Base-by-base conservation (phyloP, 2,888 invertebrate genomes). In the Melikaiella ostensackeni region DNA sequence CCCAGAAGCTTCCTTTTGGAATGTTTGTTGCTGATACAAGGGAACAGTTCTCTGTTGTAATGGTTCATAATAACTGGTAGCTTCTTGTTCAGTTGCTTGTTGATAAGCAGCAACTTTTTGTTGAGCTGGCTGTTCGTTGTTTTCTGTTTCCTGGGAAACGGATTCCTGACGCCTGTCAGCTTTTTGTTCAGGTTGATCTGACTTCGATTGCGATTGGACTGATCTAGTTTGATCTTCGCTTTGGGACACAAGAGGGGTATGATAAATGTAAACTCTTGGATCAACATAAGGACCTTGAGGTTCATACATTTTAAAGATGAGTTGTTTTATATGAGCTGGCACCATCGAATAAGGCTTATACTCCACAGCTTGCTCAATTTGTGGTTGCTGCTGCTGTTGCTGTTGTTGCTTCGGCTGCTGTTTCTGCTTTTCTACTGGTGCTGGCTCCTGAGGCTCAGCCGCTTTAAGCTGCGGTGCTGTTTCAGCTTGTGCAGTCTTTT, bases 231-330 rank as follows among this genome's bases (percentile, higher is more conserved):
- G 16, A 21, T 59, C 64, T 13, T 70, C 70, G 70, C n/a, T 55
- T 61, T 19, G 16, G 3, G 24, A 24, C 13, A 64, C 73, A 21
- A 24, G 13, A n/a, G 70, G 59, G 8, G 83, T 76, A 21, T 82
- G 80, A 66, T 91, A 89, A 11, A 89, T 77, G 79, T 88, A 88
- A 0, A 88, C 87, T 0, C 87, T 76, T 0, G 88, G 90, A 62
- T 91, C 89, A 8, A 88, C 86, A 78, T 90, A 89, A 5, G 89
- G 85, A 21, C 79, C 81, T 55, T 89, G 88, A 0, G 88, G 85
- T 42, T 86, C 84, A 77, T 88, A 89, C 70, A 83, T 83, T 8
- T 88, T 82, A 11, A 81, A 74, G 13, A 90, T 82, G 46, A 90
- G 79, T 64, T 90, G 87, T 66, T 87, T 90, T 27, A 88, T 87